These are phyloP conservation scores for Dryomyza anilis DNA, from an alignment of 2,888 invertebrate genomes.

Conservation along the genomic window DNA sequence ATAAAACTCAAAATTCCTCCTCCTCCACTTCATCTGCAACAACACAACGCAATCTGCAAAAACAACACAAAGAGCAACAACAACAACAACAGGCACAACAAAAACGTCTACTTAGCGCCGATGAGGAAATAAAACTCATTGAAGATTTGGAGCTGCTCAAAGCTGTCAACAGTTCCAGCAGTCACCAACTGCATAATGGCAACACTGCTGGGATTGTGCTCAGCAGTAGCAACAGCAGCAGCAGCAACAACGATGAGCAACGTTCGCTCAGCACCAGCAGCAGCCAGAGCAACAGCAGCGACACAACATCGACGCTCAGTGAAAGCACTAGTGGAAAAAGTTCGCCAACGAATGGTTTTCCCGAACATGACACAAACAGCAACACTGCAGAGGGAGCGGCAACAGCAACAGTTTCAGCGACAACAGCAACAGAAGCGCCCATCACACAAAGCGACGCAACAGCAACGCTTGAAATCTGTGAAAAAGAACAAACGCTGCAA, in stretches of 20 bases:
- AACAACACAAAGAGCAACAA: conserved; percentile 42
- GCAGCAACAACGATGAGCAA: conserved; percentile 40
- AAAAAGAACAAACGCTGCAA: conserved; percentile 4
- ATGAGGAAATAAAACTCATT: conserved; percentile 47
- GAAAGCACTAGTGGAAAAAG: conserved; percentile 57
- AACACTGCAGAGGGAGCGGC: conserved; percentile 15
- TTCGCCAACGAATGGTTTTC: conserved; percentile 47
- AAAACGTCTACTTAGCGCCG: conserved; percentile 36
- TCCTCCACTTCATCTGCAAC: too few species aligned
- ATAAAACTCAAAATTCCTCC: too few species aligned
- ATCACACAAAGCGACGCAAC: too few species aligned
- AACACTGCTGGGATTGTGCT: too few species aligned
- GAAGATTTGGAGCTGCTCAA: conserved; percentile 41
- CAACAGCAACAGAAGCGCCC: neutral
- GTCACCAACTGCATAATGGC: conserved; percentile 5
- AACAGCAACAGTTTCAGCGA: too few species aligned
- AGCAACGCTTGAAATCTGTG: conserved; percentile 24
- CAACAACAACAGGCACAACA: conserved; percentile 55
- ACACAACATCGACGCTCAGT: conserved; percentile 43
- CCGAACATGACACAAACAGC: conserved; percentile 27
- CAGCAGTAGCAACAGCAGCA: conserved; percentile 38
- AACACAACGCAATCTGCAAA: neutral
- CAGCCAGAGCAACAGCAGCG: conserved; percentile 31
- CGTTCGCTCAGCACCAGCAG: conserved; percentile 47
- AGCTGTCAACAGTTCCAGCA: conserved; percentile 8